Percentiles rank a stretch among this genome's conserved stretches.
phyloP scores from a whole-genome alignment of 37 sponge, comb jelly and placozoan genomes.

The Ianthella basta region DNA sequence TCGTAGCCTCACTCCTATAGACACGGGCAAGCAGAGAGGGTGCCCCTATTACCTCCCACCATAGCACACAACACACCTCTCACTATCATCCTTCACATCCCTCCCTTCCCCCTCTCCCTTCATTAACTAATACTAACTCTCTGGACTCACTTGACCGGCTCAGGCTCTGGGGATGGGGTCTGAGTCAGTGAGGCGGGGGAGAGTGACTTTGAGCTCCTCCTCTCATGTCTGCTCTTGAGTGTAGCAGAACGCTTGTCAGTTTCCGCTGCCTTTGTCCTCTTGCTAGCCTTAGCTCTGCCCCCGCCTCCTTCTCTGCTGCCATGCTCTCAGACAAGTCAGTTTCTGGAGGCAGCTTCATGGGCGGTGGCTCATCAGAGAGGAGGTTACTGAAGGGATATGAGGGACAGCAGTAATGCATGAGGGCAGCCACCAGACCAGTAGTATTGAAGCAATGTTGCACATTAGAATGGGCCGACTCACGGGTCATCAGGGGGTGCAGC shows the following conservation, averaged over 20 bases:
- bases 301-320: conserved; percentile 10
- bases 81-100: no score
- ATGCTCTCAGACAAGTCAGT: background rate
- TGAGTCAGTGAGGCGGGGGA: conserved; percentile 31
- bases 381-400: background rate
- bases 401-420: no score
- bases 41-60: no score
- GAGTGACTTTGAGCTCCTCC: conserved; percentile 26
- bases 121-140: background rate
- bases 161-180: background rate
- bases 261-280: background rate
- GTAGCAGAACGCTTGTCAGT: conserved; percentile 11
- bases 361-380: conserved; percentile 27
- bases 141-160: conserved; percentile 17
- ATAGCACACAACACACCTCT: no score
- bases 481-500: conserved; percentile 79
- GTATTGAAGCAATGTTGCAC: no score
- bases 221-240: conserved; percentile 31
- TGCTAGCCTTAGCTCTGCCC: conserved; percentile 12
- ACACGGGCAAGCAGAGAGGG: no score
- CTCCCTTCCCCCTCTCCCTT: no score
- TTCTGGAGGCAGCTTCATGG: conserved; percentile 2
- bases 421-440: no score
- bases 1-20: conserved; percentile 8
- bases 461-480: conserved; percentile 63